Percentiles rank a stretch among this genome's conserved stretches.
Conservation (phyloP, 2,888 invertebrate genomes). For the Protonemura montana region DNA sequence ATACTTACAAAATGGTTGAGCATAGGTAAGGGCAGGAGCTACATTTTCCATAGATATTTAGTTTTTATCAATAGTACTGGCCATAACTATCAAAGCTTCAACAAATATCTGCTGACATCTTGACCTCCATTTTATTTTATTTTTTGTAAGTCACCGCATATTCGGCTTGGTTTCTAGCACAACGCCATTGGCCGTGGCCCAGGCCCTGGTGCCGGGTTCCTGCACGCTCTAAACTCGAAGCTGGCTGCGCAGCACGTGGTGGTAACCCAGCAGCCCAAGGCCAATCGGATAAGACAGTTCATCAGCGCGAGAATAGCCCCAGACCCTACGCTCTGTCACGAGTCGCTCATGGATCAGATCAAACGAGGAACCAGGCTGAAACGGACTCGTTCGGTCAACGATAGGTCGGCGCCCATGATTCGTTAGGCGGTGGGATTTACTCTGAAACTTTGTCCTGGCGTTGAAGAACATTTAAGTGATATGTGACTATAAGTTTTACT, state of each 20-base stretch:
- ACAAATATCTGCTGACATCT: too few species aligned
- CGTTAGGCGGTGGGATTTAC: slow-evolving; percentile 61
- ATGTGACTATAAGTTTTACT: too few species aligned
- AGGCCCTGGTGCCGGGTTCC: slow-evolving; percentile 65
- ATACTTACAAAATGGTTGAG: too few species aligned
- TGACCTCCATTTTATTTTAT: too few species aligned
- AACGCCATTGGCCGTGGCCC: slow-evolving; percentile 33
- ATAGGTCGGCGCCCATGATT: slow-evolving; percentile 88
- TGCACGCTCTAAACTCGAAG: slow-evolving; percentile 83
- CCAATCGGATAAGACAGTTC: slow-evolving; percentile 73
- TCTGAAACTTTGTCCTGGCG: too few species aligned
- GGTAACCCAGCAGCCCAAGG: slow-evolving; percentile 59
- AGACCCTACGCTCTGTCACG: slow-evolving; percentile 80
- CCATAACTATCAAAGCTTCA: too few species aligned
- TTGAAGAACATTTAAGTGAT: too few species aligned
- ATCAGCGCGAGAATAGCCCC: slow-evolving; percentile 67
- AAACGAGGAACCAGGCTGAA: slow-evolving; percentile 84
- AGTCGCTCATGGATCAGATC: slow-evolving; percentile 94
- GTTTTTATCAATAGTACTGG: too few species aligned
- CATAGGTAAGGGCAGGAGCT: too few species aligned
- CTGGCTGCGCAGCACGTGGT: slow-evolving; percentile 64
- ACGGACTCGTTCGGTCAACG: slow-evolving; percentile 79
- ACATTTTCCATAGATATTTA: too few species aligned
- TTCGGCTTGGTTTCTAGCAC: too few species aligned
- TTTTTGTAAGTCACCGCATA: too few species aligned